Percentiles rank a stretch among this genome's conserved stretches.
Evolutionary conservation across 1,140 invertebrate genomes (phyloP).

Genomic region (Drosophila paulistorum): DNA sequence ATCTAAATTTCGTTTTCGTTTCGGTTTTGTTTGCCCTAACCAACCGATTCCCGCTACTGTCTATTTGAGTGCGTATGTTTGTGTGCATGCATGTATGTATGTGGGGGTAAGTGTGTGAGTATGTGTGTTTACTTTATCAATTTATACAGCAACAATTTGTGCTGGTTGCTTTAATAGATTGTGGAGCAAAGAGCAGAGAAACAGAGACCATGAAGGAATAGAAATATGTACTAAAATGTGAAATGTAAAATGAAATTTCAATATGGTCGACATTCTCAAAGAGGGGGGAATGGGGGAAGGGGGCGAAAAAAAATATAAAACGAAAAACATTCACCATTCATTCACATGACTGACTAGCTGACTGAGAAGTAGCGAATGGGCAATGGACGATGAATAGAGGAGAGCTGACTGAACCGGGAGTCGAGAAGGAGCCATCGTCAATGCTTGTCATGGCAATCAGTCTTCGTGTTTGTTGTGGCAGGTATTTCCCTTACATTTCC

Average conservation of each 20-base stretch:
- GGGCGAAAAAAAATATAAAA: background rate
- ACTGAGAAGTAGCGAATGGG: constrained; percentile 2
- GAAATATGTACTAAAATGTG: constrained; percentile 9
- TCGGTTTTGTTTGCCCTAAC: constrained; percentile 39
- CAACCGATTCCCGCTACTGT: constrained; percentile 4
- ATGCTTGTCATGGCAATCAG: constrained; percentile 22
- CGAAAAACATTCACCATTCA: background rate
- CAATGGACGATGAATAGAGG: background rate
- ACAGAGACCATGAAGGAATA: constrained; percentile 1
- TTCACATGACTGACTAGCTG: constrained; percentile 10
- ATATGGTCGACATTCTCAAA: constrained; percentile 28
- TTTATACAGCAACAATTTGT: constrained; percentile 59
- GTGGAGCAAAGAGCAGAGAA: background rate
- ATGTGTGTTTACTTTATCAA: constrained; percentile 61
- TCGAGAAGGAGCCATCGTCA: background rate
- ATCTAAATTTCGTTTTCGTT: constrained; percentile 67
- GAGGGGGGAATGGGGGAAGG: no score
- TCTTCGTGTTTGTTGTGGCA: constrained; percentile 20
- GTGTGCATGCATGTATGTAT: background rate
- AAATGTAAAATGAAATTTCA: constrained; percentile 51
- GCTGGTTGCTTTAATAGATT: constrained; percentile 14
- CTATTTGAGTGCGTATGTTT: background rate
- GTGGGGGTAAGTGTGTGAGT: background rate
- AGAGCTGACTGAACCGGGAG: background rate
- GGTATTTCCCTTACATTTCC: constrained; percentile 14